Percentiles rank a stretch among this genome's conserved stretches.
Conservation (phyloP, 2,797 vertebrate genomes). For the Enteromius afrohamiltoni region DNA sequence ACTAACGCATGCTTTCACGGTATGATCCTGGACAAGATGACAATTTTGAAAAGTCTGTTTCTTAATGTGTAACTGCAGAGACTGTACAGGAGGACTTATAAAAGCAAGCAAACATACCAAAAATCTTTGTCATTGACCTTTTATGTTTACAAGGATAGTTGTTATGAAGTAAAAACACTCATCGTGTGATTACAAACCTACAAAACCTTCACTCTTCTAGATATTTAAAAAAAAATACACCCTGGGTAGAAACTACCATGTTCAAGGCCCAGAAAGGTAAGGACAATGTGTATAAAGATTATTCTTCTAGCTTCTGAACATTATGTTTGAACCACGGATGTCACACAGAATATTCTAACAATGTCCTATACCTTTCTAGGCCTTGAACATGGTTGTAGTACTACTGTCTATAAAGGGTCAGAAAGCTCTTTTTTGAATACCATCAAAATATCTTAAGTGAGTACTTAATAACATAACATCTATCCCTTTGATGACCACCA, state of each 20-base stretch:
- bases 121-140: too few species aligned
- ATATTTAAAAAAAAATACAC: neutral
- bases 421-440: neutral
- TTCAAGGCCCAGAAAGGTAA: neutral
- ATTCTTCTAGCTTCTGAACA: neutral
- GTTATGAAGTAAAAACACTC: too few species aligned
- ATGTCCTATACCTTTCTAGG: neutral
- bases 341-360: neutral
- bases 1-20: slow-evolving; percentile 39
- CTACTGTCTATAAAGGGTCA: neutral
- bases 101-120: too few species aligned
- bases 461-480: neutral
- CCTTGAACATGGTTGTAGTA: neutral
- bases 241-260: neutral
- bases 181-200: too few species aligned
- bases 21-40: neutral
- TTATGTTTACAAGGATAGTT: neutral
- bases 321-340: neutral
- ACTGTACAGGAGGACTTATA: neutral
- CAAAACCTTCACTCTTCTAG: neutral
- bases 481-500: neutral
- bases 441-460: neutral
- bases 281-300: neutral
- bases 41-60: neutral
- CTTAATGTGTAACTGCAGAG: neutral